Evolutionary conservation across 2,113 vertebrate genomes (phyloP), one percentile per base, ranked within the genome.

Genomic region (Istiophorus platypterus): DNA sequence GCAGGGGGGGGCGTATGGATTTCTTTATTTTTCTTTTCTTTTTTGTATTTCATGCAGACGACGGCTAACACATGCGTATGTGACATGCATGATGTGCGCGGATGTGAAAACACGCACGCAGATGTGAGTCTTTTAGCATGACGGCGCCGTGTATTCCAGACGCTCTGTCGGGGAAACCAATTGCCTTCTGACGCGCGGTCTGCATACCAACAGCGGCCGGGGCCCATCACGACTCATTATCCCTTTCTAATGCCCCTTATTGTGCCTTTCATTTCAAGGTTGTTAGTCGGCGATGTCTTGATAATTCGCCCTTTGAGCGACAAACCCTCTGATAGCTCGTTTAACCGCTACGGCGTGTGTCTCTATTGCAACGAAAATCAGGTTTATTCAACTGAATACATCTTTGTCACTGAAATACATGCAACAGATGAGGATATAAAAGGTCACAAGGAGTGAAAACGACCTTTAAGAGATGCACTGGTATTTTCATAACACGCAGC

Each of bases 241-340:
- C 77, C 79, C 63, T 72, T 72, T 85, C 75, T 76, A 76, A 73
- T 63, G 89, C 37, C 80, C 62, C 76, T 88, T 81, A 90, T 86
- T 86, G 80, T 54, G 68, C 84, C 82, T 86, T 86, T 91, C 92
- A 93, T 93, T 91, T 93, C 88, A 92, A 89, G 92, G 86, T 72
- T 91, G 89, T 93, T 90, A 90, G 52, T n/a, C 54, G 57, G 75
- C 29, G 5, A n/a, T 0, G 81, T 78, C 82, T 83, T 71, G 27
- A 84, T 85, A 81, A 87, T 86, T 82, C 41, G 5, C 41, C 79
- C 71, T 27, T 27, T 34, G 72, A 88, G 39, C 81, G 72, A 63
- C 22, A 12, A 6, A 51, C 27, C 51, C 64, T 79, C 15, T 24
- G 47, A 75, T 72, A 72, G 41, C 70, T 74, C 65, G 0, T 76